Evolutionary conservation across 2,888 invertebrate genomes (phyloP).

Genomic region (Ceramica pisi): DNA sequence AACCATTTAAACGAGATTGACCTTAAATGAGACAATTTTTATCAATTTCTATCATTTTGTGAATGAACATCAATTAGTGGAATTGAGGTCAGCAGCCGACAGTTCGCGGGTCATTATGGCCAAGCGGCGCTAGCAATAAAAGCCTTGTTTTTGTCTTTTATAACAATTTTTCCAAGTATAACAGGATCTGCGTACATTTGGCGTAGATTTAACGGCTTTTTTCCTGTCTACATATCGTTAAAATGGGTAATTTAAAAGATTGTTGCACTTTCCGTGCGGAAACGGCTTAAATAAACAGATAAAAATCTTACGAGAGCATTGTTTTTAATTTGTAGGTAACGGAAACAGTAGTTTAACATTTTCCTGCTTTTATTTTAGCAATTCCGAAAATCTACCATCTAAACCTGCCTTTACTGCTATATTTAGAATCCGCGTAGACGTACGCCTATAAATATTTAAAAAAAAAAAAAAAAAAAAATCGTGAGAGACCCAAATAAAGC

Average conservation of each 20-base stretch:
- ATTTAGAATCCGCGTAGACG: slow-evolving; percentile 15
- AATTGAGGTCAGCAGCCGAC: slow-evolving; percentile 57
- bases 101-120: slow-evolving; percentile 42
- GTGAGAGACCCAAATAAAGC: slow-evolving; percentile 24
- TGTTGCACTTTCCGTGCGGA: slow-evolving; percentile 34
- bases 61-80: slow-evolving; percentile 59
- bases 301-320: slow-evolving; percentile 23
- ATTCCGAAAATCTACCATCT: slow-evolving; percentile 8
- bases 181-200: slow-evolving; percentile 40
- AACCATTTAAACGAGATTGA: slow-evolving; percentile 59
- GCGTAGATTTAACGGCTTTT: slow-evolving; percentile 29
- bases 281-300: slow-evolving; percentile 15
- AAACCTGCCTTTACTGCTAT: slow-evolving; percentile 1
- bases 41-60: slow-evolving; percentile 60
- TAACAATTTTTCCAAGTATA: slow-evolving; percentile 45
- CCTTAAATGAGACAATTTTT: slow-evolving; percentile 57
- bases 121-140: slow-evolving; percentile 52
- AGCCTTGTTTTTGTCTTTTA: slow-evolving; percentile 45
- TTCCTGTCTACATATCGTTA: slow-evolving; percentile 34
- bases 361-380: slow-evolving; percentile 10
- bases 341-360: slow-evolving; percentile 8
- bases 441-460: too few species aligned
- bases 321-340: slow-evolving; percentile 13
- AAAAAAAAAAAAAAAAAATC: too few species aligned
- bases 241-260: slow-evolving; percentile 32